Percentiles rank a stretch among this genome's conserved stretches.
Evolutionary conservation across 2,888 invertebrate species (phyloP).

Genomic region (Eupeodes latifasciatus): DNA sequence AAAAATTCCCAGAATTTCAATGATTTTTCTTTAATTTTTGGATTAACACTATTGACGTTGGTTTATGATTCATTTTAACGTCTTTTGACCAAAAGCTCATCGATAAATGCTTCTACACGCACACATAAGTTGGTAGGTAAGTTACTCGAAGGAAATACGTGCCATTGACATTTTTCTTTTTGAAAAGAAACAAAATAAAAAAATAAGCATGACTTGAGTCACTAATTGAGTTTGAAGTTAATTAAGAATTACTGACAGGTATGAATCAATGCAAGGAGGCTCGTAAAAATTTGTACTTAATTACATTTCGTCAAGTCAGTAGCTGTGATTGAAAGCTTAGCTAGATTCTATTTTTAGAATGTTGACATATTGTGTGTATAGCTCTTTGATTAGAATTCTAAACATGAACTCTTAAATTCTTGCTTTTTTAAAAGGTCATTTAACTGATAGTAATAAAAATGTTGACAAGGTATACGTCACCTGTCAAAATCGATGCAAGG

Average conservation of each 20-base stretch:
- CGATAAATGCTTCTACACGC: constrained; percentile 34
- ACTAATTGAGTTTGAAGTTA: constrained; percentile 27
- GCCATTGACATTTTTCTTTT: constrained; percentile 64
- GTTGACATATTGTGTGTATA: not conserved
- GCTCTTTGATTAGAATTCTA: not conserved
- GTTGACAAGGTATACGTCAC: no score
- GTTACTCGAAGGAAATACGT: constrained; percentile 48
- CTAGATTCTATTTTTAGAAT: constrained; percentile 45
- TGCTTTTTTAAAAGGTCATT: not conserved
- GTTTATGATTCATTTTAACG: constrained; percentile 43
- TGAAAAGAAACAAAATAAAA: not conserved
- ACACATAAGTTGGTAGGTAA: not conserved
- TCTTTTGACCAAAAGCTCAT: constrained; percentile 50
- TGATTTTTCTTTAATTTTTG: constrained; percentile 23
- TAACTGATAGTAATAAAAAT: no score
- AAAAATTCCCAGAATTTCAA: constrained; percentile 44
- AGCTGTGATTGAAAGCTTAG: not conserved
- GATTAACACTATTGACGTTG: constrained; percentile 29
- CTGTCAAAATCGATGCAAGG: no score
- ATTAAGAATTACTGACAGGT: constrained; percentile 51
- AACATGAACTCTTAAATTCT: not conserved
- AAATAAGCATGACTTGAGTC: constrained; percentile 52
- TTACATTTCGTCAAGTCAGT: constrained; percentile 6
- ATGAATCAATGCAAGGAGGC: constrained; percentile 6
- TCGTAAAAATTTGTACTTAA: constrained; percentile 38